Evolutionary conservation across 1,140 invertebrate genomes (phyloP), one percentile per base, ranked within the genome.

Genomic region (Trachymyrmex cornetzi): DNA sequence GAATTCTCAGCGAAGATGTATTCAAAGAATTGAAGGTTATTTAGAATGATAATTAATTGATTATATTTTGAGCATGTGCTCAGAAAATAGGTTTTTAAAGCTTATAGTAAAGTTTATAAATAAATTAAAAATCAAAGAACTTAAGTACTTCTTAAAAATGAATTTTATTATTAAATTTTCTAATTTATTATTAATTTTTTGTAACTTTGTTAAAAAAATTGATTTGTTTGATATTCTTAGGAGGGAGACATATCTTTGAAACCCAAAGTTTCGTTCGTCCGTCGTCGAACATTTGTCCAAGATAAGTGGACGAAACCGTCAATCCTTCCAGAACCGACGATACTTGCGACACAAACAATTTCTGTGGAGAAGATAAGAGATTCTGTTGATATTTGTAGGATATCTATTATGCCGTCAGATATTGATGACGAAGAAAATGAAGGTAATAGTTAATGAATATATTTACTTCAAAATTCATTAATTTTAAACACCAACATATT

Each of bases 1-100:
- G 88, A 67, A 86, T 95, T 30, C 88, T 95, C 0, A 61, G 22
- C 2, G 82, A 79, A 2, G 75, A 89, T 2, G 3, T 14, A 0
- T 1, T 38, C 7, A 3, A 16, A 69, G n/a, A 69, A 24, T 16
- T 9, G 6, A 19, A 81, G 48, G 79, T 79, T 24, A 72, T 27
- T 30, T 7, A 34, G 7, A 57, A 24, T 3, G 9, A 55, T 55
- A 19, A 67, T 66, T 55, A 55, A 44, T 44, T 44, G 0, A 38
- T 38, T 38, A 38, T 38, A 38, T 44, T 44, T 44, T 44, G 38
- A 44, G 3, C 11, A 14, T 50, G 48, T 16, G 48, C 0, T 55
- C n/a, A 6, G 5, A 69, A 59, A 48, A n/a, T n/a, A 30, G 5
- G 0, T 77, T 4, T 66, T 75, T 44, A 44, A 44, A 44, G 1